Percentiles rank a stretch among this genome's conserved stretches.
Evolutionary conservation across 2,797 vertebrate genomes (phyloP).

Genomic region (Sebastes taczanowskii): DNA sequence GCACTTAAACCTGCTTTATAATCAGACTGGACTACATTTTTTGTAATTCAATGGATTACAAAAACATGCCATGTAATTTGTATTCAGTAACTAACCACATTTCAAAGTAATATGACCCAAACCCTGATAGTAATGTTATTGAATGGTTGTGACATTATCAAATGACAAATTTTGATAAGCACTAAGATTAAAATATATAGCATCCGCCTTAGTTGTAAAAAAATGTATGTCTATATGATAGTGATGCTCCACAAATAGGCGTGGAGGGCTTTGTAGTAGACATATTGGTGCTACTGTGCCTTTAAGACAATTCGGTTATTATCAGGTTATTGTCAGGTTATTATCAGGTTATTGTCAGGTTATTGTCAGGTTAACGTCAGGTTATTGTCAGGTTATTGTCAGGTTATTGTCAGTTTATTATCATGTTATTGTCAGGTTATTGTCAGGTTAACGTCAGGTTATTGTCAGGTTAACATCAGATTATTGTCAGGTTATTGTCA

Average conservation of each 20-base stretch:
- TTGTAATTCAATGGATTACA: not conserved
- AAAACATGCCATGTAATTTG: not conserved
- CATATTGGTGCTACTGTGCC: slow-evolving; percentile 42
- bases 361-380: no score
- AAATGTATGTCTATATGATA: slow-evolving; percentile 29
- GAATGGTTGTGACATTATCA: not conserved
- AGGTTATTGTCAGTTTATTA: no score
- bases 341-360: no score
- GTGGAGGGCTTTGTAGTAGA: slow-evolving; percentile 61
- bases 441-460: no score
- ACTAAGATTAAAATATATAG: not conserved
- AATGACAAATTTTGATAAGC: slow-evolving; percentile 28
- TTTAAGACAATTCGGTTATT: slow-evolving; percentile 65
- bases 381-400: no score
- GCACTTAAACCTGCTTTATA: no score
- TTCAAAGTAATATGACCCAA: no score
- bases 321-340: no score
- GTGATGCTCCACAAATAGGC: slow-evolving; percentile 52
- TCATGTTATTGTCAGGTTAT: no score
- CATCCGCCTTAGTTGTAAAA: not conserved
- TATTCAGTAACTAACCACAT: no score
- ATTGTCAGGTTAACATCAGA: no score
- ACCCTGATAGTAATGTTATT: not conserved
- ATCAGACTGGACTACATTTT: not conserved
- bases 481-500: not conserved